Evolutionary conservation across 2,113 vertebrate genomes (phyloP), one percentile per base, ranked within the genome.

Genomic region (Urocolius indicus): DNA sequence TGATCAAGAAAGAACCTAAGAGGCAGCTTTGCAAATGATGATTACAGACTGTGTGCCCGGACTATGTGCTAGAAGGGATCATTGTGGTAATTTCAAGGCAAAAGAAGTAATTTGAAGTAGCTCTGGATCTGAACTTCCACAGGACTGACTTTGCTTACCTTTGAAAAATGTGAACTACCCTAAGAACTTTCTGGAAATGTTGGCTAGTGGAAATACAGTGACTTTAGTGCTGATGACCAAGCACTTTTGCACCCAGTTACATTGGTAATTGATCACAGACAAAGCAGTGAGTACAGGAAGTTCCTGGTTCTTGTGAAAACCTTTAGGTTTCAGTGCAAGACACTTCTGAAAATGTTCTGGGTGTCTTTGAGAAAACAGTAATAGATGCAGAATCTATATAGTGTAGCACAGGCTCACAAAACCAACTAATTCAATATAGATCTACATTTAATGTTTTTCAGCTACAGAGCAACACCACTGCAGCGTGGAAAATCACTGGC

Each of bases 401-500:
- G 38, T 13, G 19, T 26, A 94, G 66, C 75, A 73, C 21, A 69
- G 48, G 30, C 52, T 90, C 76, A 76, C n/a, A 54, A 80, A 71
- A 16, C 0, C 83, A 86, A 77, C 72, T 77, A 51, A 95, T 90
- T 74, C 65, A 63, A 88, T 77, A 66, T 21, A 79, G 38, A 77
- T 93, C 79, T 88, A 69, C 80, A 95, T 92, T 92, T 92, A 80
- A 80, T 88, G 71, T 73, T 59, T n/a, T 90, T 92, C 88, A 77
- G 83, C 90, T 81, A 83, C 83, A 88, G 63, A 94, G 43, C 48
- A 92, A 71, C 57, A 86, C 65, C 38, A 88, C 79, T 92, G 76
- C 83, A 93, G 90, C 1, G 1, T 92, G 88, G 79, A 96, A 94
- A 95, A 96, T 93, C 92, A 74, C 83, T 93, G 93, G 79, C 94